Evolutionary conservation across 1,140 invertebrate species (phyloP), one percentile per base, ranked within the genome.

Genomic region (Bombus cullumanus): DNA sequence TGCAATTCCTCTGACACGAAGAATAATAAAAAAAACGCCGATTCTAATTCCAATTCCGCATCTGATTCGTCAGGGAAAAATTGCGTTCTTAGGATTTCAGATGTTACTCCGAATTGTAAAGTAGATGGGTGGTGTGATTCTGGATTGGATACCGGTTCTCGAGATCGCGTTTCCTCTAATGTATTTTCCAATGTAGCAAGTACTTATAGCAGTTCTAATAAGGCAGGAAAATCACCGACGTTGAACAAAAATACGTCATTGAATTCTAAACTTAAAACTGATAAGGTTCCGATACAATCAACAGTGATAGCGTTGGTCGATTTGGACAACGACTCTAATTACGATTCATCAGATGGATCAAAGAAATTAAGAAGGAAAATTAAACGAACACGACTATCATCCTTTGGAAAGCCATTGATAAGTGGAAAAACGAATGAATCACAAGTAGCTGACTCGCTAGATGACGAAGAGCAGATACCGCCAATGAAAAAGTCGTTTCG

Each of bases 391-490:
- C 82, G 86, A 15, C 25, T 88, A 31, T 75, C 62, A 34, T 37
- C 85, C 6, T 80, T 76, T 13, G 53, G 77, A 13, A 90, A 92
- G 72, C n/a, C 82, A 6, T 37, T 75, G 31, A 85, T 79, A 57
- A 74, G 73, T 4, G 78, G 75, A 22, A 90, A 87, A 22, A 75
- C 66, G 86, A 92, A 34, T 13, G 88, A 89, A 18, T 34, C 69
- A 37, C 88, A 91, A 39, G 57, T 77, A 31, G 69, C 88, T 41
- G 88, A 93, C 5, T 39, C 88, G 3, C 53, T 86, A 13, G 91
- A 93, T 39, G 90, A 91, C 3, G 93, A 94, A 3, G 92, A 92
- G 13, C 85, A 89, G 18, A 76, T 87, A 57, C 86, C 81, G 37
- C 83, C 90, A 5, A 78, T 73, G 9, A 94, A 92, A 59, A 92